phyloP scores from a whole-genome alignment of 35 echinoderm and acorn worm species.

The Diadema setosum region DNA sequence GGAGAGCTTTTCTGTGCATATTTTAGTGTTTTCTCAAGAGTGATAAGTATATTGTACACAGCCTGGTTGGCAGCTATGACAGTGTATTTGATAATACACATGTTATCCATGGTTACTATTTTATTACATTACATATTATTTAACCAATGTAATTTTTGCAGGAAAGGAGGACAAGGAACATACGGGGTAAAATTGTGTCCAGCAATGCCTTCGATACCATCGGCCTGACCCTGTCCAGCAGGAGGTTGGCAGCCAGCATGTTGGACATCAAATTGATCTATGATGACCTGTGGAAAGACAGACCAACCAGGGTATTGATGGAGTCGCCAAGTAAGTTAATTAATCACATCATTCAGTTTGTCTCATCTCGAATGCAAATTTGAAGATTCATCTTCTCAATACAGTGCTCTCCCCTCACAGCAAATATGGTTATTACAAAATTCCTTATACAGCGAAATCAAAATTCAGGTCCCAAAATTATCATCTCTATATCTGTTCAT shows the following conservation, averaged over 20 bases:
- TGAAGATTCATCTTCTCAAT: too few relatives aligned
- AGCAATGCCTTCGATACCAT: conserved; percentile 21
- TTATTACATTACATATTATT: neutral
- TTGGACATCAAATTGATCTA: neutral
- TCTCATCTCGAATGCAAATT: too few relatives aligned
- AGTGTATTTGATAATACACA: neutral
- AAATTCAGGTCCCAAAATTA: too few relatives aligned
- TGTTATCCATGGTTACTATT: neutral
- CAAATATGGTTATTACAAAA: too few relatives aligned
- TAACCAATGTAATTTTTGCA: neutral
- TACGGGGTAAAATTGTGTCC: neutral
- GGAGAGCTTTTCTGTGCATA: neutral
- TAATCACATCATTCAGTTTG: too few relatives aligned
- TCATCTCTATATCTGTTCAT: too few relatives aligned
- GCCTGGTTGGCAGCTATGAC: neutral
- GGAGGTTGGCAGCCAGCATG: neutral
- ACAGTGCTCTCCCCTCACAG: too few relatives aligned
- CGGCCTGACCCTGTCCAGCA: neutral
- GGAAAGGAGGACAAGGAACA: neutral
- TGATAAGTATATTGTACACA: too few relatives aligned
- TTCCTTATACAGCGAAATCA: too few relatives aligned
- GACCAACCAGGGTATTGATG: neutral
- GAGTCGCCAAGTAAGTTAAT: too few relatives aligned
- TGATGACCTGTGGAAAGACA: neutral
- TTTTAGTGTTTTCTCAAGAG: too few relatives aligned